A percentile compares a stretch with the other conserved stretches of the same genome.
These are phyloP conservation scores for Plodia interpunctella DNA, from an alignment of 1,140 invertebrate species.

Conservation along the genomic window DNA sequence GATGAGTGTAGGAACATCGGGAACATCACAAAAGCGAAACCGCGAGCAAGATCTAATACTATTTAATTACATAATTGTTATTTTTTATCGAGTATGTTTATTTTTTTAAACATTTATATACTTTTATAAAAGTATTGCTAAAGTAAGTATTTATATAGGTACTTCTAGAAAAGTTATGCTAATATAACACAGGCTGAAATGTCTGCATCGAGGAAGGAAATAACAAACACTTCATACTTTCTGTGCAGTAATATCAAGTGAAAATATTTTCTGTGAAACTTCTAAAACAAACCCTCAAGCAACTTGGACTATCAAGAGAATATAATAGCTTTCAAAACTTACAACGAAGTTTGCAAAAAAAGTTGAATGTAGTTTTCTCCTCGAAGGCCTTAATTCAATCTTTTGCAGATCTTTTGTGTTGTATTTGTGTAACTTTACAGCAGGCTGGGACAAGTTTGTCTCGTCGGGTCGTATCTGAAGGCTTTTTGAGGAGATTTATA, in stretches of 20 bases:
- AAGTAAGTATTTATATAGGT: no score
- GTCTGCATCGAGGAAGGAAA: background rate
- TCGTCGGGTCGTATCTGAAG: background rate
- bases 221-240: background rate
- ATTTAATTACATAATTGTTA: no score
- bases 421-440: slow-evolving; percentile 2
- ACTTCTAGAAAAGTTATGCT: background rate
- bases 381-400: slow-evolving; percentile 5
- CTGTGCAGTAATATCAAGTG: background rate
- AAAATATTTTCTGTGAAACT: slow-evolving; percentile 5
- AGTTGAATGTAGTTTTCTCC: slow-evolving; percentile 5
- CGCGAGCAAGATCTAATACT: no score
- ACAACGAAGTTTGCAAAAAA: slow-evolving; percentile 7
- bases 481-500: background rate
- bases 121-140: no score
- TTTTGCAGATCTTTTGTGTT: slow-evolving; percentile 6
- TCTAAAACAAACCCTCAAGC: slow-evolving; percentile 1
- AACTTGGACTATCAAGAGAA: slow-evolving; percentile 7
- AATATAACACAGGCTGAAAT: background rate
- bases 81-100: no score
- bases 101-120: no score
- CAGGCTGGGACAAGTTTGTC: background rate
- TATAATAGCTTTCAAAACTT: slow-evolving; percentile 5
- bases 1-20: no score
- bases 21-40: no score